A percentile compares a stretch with the other conserved stretches of the same genome.
These are phyloP conservation scores for Heterodera schachtii DNA, from an alignment of 1,140 invertebrate genomes.

Conservation along the genomic window DNA sequence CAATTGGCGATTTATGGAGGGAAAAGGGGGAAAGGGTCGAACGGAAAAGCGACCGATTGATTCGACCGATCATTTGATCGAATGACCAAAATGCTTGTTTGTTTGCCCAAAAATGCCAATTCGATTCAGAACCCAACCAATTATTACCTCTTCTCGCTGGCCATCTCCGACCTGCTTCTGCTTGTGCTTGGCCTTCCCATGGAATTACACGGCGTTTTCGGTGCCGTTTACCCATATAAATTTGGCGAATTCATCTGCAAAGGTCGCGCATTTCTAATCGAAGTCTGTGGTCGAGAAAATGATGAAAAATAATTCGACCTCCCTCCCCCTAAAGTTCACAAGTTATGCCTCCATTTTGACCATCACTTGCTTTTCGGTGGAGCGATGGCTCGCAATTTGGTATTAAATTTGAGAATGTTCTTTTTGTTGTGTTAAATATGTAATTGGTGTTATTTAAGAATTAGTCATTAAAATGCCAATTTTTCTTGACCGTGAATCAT, in stretches of 20 bases:
- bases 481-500: no score
- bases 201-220: slow-evolving; percentile 59
- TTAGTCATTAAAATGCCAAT: no score
- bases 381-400: slow-evolving; percentile 73
- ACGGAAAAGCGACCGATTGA: no score
- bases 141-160: slow-evolving; percentile 69
- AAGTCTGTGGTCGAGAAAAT: slow-evolving; percentile 55
- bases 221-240: slow-evolving; percentile 54
- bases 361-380: slow-evolving; percentile 89
- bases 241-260: slow-evolving; percentile 61
- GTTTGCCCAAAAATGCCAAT: no score
- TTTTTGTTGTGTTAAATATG: not conserved
- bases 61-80: no score
- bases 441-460: slow-evolving; percentile 16
- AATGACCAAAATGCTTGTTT: no score
- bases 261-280: slow-evolving; percentile 60
- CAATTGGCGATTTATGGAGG: no score
- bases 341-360: slow-evolving; percentile 83
- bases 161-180: slow-evolving; percentile 86
- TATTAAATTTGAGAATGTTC: slow-evolving; percentile 18
- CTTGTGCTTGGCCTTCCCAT: slow-evolving; percentile 70
- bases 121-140: slow-evolving; percentile 75
- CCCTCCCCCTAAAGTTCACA: not conserved
- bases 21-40: no score
- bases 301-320: no score